These are phyloP conservation scores for Phoxinus phoxinus DNA, from an alignment of 2,113 vertebrate species.

Conservation along the genomic window DNA sequence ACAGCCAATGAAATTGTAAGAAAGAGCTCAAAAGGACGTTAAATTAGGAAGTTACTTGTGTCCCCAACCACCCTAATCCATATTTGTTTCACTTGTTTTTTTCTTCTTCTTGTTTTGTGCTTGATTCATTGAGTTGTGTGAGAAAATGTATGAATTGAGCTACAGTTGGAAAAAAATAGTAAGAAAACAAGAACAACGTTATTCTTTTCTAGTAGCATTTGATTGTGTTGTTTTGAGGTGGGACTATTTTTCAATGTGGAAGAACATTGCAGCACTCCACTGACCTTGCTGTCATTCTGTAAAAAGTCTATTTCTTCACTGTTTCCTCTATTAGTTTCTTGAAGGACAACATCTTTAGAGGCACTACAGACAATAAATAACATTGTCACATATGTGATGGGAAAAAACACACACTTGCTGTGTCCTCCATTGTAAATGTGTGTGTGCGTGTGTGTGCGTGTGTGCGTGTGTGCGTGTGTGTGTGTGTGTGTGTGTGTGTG, in stretches of 20 bases:
- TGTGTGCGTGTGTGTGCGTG: too few species aligned
- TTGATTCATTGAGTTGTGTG: neutral
- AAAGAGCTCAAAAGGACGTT: too few species aligned
- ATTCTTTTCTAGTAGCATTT: neutral
- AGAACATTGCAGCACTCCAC: neutral
- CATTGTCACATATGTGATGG: too few species aligned
- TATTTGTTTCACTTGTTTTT: too few species aligned
- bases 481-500: neutral
- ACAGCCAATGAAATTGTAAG: neutral
- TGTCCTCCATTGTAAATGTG: neutral
- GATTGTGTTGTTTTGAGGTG: neutral
- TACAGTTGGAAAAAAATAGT: too few species aligned
- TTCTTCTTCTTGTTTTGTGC: neutral
- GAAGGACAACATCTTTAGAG: neutral
- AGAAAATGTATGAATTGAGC: too few species aligned
- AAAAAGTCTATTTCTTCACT: neutral
- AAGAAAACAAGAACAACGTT: neutral
- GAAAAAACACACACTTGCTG: neutral
- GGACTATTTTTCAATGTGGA: neutral
- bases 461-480: neutral
- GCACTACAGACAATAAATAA: neutral
- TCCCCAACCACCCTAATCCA: neutral
- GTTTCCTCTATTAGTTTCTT: neutral
- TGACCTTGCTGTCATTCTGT: neutral
- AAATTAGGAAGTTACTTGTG: too few species aligned